A percentile compares a stretch with the other conserved stretches of the same genome.
Conservation (phyloP, 2,888 invertebrate genomes). For the Eupithecia tripunctaria region DNA sequence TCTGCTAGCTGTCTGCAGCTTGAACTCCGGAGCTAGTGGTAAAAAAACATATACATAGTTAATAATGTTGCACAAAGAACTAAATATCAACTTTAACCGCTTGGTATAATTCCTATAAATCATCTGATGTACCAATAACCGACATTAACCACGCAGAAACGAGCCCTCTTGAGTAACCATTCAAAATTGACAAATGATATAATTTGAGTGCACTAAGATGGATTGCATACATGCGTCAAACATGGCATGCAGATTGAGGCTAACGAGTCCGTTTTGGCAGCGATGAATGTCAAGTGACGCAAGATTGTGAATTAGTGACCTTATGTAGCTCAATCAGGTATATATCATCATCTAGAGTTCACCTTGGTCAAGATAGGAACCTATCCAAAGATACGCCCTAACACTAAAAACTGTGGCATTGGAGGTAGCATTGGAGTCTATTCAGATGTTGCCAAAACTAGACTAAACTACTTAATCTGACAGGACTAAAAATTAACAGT, state of each 20-base stretch:
- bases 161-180: not conserved
- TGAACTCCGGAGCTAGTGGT: too few species aligned
- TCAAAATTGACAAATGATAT: constrained; percentile 13
- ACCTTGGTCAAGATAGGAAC: too few species aligned
- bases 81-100: too few species aligned
- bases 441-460: too few species aligned
- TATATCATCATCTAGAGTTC: not conserved
- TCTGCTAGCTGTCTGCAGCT: too few species aligned
- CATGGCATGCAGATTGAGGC: constrained; percentile 6
- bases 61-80: too few species aligned
- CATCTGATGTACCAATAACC: not conserved
- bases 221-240: not conserved
- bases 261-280: constrained; percentile 11
- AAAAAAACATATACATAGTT: too few species aligned
- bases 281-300: constrained; percentile 13
- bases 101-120: not conserved
- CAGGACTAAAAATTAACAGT: too few species aligned
- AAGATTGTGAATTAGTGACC: constrained; percentile 9
- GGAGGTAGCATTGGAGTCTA: too few species aligned
- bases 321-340: not conserved
- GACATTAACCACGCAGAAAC: not conserved
- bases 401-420: too few species aligned
- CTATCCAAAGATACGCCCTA: too few species aligned
- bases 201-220: constrained; percentile 3
- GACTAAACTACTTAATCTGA: too few species aligned